Evolutionary conservation across 30 jellyfish, hydroid and myxozoan genomes (phyloP).

Genomic region (Turritopsis rubra): DNA sequence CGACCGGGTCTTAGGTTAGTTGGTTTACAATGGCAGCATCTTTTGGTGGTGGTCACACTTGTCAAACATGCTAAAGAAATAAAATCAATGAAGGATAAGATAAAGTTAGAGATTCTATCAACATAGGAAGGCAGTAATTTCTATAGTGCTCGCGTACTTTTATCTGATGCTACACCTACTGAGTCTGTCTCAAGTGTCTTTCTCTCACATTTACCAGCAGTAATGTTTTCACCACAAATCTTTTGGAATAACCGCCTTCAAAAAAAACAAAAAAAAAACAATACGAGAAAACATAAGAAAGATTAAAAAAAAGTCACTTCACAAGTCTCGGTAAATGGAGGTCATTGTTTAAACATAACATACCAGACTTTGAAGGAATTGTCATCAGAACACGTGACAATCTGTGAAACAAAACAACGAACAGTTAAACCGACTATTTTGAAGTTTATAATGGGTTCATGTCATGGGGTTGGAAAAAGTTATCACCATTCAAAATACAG

Average conservation of each 20-base stretch:
- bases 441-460: not conserved
- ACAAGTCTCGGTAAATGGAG: too few relatives aligned
- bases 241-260: constrained; percentile 32
- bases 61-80: not conserved
- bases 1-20: not conserved
- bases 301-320: too few relatives aligned
- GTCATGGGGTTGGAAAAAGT: not conserved
- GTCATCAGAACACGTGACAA: constrained; percentile 95
- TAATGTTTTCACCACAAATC: not conserved
- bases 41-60: not conserved
- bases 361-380: constrained; percentile 89
- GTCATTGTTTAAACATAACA: constrained; percentile 18
- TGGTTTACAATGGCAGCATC: not conserved
- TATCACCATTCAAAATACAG: too few relatives aligned
- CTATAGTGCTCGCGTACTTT: not conserved
- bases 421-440: not conserved
- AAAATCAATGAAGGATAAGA: not conserved
- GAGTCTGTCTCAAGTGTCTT: not conserved
- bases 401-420: constrained; percentile 26
- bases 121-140: not conserved
- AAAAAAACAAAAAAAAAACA: not conserved
- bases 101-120: not conserved
- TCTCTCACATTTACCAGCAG: constrained; percentile 21
- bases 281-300: not conserved
- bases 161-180: constrained; percentile 2